Percentiles rank a stretch among this genome's conserved stretches.
phyloP scores from a whole-genome alignment of 2,113 vertebrate genomes.

The Oophaga pumilio region DNA sequence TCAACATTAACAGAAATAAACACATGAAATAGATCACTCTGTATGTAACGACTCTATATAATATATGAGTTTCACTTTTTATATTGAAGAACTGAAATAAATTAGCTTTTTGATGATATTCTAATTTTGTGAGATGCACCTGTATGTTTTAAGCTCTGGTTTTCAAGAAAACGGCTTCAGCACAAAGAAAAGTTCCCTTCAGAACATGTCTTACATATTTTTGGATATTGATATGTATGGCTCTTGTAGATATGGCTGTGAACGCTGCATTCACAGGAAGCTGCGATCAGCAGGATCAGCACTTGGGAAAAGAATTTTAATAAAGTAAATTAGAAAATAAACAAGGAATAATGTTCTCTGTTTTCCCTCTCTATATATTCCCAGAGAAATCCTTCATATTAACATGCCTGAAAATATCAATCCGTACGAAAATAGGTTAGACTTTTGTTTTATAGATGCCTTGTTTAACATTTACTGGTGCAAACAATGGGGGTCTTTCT shows the following conservation, averaged over 20 bases:
- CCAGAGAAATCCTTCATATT: not conserved
- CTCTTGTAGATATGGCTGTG: not conserved
- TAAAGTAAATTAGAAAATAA: not conserved
- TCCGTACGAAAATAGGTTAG: not conserved
- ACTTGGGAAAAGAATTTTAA: not conserved
- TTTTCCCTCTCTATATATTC: not conserved
- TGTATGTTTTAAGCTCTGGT: not conserved
- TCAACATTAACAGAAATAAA: no score
- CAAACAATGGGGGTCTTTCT: not conserved
- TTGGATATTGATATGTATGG: not conserved
- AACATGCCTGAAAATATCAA: not conserved
- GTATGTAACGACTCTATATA: no score
- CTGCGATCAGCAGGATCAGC: not conserved
- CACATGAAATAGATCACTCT: no score
- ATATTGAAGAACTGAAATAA: no score
- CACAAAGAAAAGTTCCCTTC: not conserved
- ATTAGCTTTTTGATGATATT: no score
- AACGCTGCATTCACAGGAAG: not conserved
- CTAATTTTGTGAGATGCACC: no score
- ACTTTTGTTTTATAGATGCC: not conserved
- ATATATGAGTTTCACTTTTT: no score
- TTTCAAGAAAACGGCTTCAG: not conserved
- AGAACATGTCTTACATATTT: no score
- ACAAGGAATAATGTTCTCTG: not conserved
- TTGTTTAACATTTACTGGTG: not conserved